Evolutionary conservation across 2,888 invertebrate genomes (phyloP).

Genomic region (Encarsia formosa): DNA sequence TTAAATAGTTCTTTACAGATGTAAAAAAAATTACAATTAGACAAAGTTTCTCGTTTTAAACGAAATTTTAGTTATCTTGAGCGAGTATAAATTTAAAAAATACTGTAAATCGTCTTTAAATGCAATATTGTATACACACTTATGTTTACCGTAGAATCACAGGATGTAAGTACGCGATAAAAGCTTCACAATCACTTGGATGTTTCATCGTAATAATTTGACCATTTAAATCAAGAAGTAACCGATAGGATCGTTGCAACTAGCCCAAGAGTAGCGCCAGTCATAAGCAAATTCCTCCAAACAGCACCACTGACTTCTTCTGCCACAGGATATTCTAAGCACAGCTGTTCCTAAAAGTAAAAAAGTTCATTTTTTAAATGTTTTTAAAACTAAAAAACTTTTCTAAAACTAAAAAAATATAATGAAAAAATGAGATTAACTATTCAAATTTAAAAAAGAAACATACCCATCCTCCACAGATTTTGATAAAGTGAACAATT

Average conservation of each 20-base stretch:
- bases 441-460: neutral
- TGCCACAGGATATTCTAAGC: conserved; percentile 48
- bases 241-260: conserved; percentile 48
- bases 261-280: conserved; percentile 47
- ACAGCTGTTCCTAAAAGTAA: conserved; percentile 45
- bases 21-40: conserved; percentile 14
- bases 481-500: conserved; percentile 50
- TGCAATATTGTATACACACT: conserved; percentile 19
- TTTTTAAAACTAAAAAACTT: neutral
- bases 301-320: conserved; percentile 49
- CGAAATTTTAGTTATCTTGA: conserved; percentile 11
- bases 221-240: conserved; percentile 40
- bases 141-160: conserved; percentile 39
- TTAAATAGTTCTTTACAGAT: conserved; percentile 19
- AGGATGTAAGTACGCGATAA: conserved; percentile 43
- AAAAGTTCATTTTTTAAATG: conserved; percentile 5
- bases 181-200: conserved; percentile 24
- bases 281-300: conserved; percentile 48
- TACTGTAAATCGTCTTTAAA: conserved; percentile 20
- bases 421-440: neutral
- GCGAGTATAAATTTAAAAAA: conserved; percentile 17
- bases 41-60: conserved; percentile 18
- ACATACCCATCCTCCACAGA: conserved; percentile 53
- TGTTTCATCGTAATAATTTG: conserved; percentile 27
- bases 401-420: conserved; percentile 2